A percentile compares a stretch with the other conserved stretches of the same genome.
Conservation (phyloP, 2,888 invertebrate genomes). For the Abrostola tripartita region DNA sequence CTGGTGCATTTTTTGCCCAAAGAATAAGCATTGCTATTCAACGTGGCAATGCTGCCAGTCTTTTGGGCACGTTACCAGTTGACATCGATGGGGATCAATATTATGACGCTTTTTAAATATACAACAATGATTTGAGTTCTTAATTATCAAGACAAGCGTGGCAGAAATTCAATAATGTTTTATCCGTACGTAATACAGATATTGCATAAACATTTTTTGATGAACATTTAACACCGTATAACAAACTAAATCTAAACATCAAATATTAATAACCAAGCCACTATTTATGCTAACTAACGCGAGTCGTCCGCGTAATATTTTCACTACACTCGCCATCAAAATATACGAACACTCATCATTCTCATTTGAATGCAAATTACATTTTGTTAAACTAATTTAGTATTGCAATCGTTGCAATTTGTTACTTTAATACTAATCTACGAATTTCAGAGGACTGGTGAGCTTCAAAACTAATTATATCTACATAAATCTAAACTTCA, state of each 20-base stretch:
- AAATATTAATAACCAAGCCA: conserved; percentile 3
- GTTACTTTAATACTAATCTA: conserved; percentile 6
- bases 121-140: no score
- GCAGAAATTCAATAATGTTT: no score
- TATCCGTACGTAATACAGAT: no score
- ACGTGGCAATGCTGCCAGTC: no score
- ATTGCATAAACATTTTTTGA: not conserved
- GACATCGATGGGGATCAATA: no score
- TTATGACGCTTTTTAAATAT: no score
- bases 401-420: not conserved
- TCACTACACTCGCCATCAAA: not conserved
- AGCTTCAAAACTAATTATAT: conserved; percentile 4
- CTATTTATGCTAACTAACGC: not conserved
- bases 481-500: not conserved
- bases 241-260: conserved; percentile 15
- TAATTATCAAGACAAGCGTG: no score
- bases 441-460: not conserved
- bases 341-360: not conserved
- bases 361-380: conserved; percentile 29
- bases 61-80: no score
- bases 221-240: not conserved
- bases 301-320: not conserved
- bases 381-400: conserved; percentile 8
- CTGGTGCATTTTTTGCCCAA: no score
- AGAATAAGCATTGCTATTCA: no score